Conservation (phyloP, 1,140 invertebrate species). For the Cephus cinctus region DNA sequence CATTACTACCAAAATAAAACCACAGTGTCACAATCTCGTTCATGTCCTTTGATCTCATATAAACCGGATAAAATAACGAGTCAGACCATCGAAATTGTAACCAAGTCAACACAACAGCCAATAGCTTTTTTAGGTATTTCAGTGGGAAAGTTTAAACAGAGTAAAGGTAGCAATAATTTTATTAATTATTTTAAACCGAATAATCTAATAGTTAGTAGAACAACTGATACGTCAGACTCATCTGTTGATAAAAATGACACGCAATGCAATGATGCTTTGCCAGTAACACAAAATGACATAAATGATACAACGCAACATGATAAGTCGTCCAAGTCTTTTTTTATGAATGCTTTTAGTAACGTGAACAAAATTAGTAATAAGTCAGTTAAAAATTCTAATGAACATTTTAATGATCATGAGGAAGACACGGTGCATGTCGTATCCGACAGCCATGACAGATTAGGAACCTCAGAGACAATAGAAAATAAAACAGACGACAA, state of each 20-base stretch:
- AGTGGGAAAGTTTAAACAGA: constrained; percentile 75
- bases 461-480: too few species aligned
- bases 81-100: constrained; percentile 64
- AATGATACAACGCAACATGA: constrained; percentile 21
- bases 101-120: constrained; percentile 57
- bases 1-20: constrained; percentile 61
- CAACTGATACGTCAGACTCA: constrained; percentile 4
- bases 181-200: constrained; percentile 60
- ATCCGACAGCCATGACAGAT: too few species aligned
- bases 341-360: constrained; percentile 19
- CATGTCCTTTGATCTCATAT: constrained; percentile 58
- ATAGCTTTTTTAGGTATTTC: constrained; percentile 74
- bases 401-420: too few species aligned
- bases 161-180: constrained; percentile 62
- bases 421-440: too few species aligned
- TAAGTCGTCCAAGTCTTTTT: too few species aligned
- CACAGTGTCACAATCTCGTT: constrained; percentile 62
- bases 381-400: too few species aligned
- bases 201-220: too few species aligned
- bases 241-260: constrained; percentile 51
- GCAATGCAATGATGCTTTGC: constrained; percentile 13
- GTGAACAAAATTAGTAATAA: too few species aligned
- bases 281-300: constrained; percentile 19
- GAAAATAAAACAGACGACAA: too few species aligned
- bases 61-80: constrained; percentile 61